phyloP scores from a whole-genome alignment of 2,797 vertebrate genomes.

The Pipistrellus pygmaeus region DNA sequence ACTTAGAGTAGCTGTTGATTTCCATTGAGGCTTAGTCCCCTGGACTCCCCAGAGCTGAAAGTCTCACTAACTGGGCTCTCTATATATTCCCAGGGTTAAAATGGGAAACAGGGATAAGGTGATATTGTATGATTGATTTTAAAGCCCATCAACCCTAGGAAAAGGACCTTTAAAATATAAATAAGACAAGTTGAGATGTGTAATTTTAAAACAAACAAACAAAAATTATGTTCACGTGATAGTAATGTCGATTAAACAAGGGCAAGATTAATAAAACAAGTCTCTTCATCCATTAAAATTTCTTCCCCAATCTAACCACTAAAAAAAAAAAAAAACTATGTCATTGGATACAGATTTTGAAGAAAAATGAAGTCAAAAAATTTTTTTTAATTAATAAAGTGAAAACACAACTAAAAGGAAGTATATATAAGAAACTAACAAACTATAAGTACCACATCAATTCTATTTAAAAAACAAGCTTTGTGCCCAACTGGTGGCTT shows the following conservation, averaged over 20 bases:
- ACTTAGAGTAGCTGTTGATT: not conserved
- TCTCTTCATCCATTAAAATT: not conserved
- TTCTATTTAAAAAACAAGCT: not conserved
- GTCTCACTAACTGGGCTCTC: not conserved
- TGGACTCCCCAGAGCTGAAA: not conserved
- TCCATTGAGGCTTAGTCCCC: not conserved
- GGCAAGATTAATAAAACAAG: not conserved
- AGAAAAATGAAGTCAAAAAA: slow-evolving; percentile 14
- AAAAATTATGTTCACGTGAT: not conserved
- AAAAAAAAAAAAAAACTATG: not conserved
- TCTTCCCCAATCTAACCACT: not conserved
- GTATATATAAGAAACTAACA: not conserved
- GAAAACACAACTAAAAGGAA: not conserved
- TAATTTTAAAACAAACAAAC: not conserved
- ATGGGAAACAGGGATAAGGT: not conserved
- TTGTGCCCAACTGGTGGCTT: no score
- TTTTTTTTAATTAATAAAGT: not conserved
- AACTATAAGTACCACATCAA: not conserved
- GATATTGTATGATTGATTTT: not conserved
- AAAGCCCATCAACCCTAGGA: not conserved
- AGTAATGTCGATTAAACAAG: not conserved
- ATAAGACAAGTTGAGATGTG: not conserved
- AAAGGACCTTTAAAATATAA: not conserved
- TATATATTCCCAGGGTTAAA: not conserved
- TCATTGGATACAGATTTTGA: slow-evolving; percentile 3